A percentile compares a stretch with the other conserved stretches of the same genome.
Evolutionary conservation across 1,140 invertebrate genomes (phyloP).

Genomic region (Dermatophagoides farinae): DNA sequence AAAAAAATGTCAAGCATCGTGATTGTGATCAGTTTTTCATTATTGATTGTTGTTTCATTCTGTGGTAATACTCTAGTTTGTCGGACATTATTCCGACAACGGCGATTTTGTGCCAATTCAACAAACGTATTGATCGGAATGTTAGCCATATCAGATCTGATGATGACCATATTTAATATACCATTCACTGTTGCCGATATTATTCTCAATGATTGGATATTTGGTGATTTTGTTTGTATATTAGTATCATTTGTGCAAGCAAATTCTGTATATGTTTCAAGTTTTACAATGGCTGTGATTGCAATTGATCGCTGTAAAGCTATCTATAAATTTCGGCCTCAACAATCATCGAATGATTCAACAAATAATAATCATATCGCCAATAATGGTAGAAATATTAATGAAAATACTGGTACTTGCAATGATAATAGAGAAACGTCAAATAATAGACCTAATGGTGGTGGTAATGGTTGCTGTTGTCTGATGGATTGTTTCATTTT

Average conservation of each 20-base stretch:
- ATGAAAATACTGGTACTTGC: too few species aligned
- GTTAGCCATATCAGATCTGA: constrained; percentile 56
- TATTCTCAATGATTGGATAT: constrained; percentile 27
- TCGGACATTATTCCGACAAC: neutral
- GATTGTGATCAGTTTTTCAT: neutral
- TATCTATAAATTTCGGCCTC: constrained; percentile 30
- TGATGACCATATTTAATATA: constrained; percentile 65
- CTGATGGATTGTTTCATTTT: too few species aligned
- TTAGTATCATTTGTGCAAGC: constrained; percentile 31
- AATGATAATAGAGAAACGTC: too few species aligned
- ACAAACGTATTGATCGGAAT: constrained; percentile 73
- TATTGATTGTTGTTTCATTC: constrained; percentile 8
- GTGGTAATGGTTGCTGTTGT: too few species aligned
- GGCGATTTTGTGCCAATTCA: constrained; percentile 3
- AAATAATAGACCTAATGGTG: too few species aligned
- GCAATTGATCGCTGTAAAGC: constrained; percentile 32
- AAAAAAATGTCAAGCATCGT: too few species aligned
- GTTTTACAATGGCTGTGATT: constrained; percentile 33
- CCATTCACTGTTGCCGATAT: constrained; percentile 37
- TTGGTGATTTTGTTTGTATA: constrained; percentile 29
- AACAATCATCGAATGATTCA: neutral
- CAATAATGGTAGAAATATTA: too few species aligned
- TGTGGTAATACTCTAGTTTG: constrained; percentile 11
- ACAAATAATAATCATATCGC: too few species aligned
- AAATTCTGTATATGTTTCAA: constrained; percentile 29